phyloP scores from a whole-genome alignment of 2,888 invertebrate species.

The Sinelater perroti region DNA sequence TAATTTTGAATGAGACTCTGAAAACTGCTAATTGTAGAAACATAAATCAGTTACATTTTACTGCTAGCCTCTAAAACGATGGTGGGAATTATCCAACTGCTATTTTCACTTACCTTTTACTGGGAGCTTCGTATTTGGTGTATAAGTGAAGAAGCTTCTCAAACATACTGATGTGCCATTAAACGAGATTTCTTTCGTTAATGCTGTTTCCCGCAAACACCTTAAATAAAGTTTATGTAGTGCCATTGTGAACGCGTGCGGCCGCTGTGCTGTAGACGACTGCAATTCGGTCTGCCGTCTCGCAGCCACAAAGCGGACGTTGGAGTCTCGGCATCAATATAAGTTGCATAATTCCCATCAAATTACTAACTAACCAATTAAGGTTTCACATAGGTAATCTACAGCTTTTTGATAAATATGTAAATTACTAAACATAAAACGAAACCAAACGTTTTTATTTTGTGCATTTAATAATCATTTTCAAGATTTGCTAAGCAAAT shows the following conservation, averaged over 20 bases:
- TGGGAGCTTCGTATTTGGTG: slow-evolving; percentile 11
- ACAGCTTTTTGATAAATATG: too few species aligned
- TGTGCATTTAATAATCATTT: too few species aligned
- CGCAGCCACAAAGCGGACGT: background rate
- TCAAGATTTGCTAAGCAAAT: too few species aligned
- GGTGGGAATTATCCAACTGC: too few species aligned
- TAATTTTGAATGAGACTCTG: too few species aligned
- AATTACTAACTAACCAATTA: too few species aligned
- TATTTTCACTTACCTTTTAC: slow-evolving; percentile 17
- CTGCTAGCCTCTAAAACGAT: background rate
- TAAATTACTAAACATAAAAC: too few species aligned
- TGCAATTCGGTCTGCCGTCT: background rate
- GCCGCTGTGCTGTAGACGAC: too few species aligned
- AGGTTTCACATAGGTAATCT: too few species aligned
- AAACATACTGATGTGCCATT: too few species aligned
- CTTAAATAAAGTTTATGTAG: slow-evolving; percentile 19
- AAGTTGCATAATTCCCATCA: slow-evolving; percentile 12
- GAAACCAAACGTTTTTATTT: too few species aligned
- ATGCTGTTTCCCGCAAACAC: background rate
- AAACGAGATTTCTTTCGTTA: slow-evolving; percentile 3
- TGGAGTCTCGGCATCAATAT: slow-evolving; percentile 4
- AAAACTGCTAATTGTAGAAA: too few species aligned
- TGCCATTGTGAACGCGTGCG: slow-evolving; percentile 14
- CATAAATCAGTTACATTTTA: background rate
- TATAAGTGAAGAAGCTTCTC: slow-evolving; percentile 28